Evolutionary conservation across 2,113 vertebrate genomes (phyloP).

Genomic region (Axis porcinus): DNA sequence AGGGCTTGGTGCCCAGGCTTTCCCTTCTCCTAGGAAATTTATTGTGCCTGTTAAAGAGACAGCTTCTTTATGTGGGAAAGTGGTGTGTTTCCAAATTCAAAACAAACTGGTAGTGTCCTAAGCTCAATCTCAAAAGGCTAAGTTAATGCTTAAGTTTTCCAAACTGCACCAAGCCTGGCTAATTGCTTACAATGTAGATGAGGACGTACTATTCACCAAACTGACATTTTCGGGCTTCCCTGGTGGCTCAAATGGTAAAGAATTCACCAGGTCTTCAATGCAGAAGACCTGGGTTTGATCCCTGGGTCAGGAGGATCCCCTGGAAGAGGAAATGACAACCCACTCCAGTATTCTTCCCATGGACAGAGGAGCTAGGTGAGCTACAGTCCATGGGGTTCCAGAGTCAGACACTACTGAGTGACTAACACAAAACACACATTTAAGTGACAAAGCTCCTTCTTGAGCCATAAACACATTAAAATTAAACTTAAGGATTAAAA

Average conservation of each 20-base stretch:
- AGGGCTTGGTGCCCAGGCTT: not conserved
- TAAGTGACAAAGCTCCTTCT: not conserved
- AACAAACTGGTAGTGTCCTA: not conserved
- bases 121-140: not conserved
- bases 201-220: not conserved
- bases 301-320: not conserved
- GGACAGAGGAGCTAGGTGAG: not conserved
- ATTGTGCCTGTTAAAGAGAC: not conserved
- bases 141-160: not conserved
- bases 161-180: not conserved
- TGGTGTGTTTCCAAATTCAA: not conserved
- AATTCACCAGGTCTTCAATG: not conserved
- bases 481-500: not conserved
- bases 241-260: not conserved
- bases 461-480: not conserved
- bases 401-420: not conserved
- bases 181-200: not conserved
- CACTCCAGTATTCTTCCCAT: not conserved
- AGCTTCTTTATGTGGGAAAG: not conserved
- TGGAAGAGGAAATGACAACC: not conserved
- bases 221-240: not conserved
- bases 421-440: not conserved
- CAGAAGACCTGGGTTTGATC: not conserved
- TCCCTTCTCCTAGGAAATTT: not conserved
- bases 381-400: not conserved